A percentile compares a stretch with the other conserved stretches of the same genome.
Evolutionary conservation across 2,888 invertebrate genomes (phyloP).

Genomic region (Drosophila vallismaia): DNA sequence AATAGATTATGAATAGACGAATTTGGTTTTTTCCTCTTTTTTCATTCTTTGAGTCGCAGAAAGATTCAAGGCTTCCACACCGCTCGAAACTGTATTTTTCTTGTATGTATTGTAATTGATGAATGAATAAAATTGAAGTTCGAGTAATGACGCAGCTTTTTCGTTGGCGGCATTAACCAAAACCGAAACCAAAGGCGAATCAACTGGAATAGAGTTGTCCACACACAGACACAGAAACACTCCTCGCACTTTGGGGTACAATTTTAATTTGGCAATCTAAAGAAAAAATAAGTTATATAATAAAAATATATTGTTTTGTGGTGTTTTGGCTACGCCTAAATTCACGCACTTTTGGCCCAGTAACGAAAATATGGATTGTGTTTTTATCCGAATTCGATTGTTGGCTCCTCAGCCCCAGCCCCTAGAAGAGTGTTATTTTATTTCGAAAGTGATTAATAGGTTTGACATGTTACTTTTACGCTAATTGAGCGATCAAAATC

Average conservation of each 20-base stretch:
- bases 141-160: slow-evolving; percentile 76
- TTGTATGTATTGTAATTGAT: slow-evolving; percentile 78
- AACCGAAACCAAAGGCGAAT: slow-evolving; percentile 20
- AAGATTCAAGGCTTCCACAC: slow-evolving; percentile 70
- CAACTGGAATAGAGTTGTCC: slow-evolving; percentile 68
- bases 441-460: slow-evolving; percentile 75
- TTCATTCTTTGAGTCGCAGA: slow-evolving; percentile 7
- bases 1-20: slow-evolving; percentile 28
- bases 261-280: slow-evolving; percentile 78
- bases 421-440: slow-evolving; percentile 32
- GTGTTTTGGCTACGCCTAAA: slow-evolving; percentile 65
- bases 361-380: slow-evolving; percentile 23
- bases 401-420: background rate
- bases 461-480: slow-evolving; percentile 80
- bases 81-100: slow-evolving; percentile 44
- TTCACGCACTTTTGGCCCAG: slow-evolving; percentile 67
- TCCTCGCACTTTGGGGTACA: slow-evolving; percentile 18
- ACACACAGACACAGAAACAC: slow-evolving; percentile 24
- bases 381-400: slow-evolving; percentile 8
- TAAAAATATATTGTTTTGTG: slow-evolving; percentile 35
- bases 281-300: slow-evolving; percentile 78
- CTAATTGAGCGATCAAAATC: slow-evolving; percentile 80
- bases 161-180: slow-evolving; percentile 39
- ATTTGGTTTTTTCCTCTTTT: slow-evolving; percentile 19
- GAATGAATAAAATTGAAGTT: slow-evolving; percentile 79